Base-by-base conservation (phyloP, 2,888 invertebrate genomes). In the Macrosoma leucophasiata region DNA sequence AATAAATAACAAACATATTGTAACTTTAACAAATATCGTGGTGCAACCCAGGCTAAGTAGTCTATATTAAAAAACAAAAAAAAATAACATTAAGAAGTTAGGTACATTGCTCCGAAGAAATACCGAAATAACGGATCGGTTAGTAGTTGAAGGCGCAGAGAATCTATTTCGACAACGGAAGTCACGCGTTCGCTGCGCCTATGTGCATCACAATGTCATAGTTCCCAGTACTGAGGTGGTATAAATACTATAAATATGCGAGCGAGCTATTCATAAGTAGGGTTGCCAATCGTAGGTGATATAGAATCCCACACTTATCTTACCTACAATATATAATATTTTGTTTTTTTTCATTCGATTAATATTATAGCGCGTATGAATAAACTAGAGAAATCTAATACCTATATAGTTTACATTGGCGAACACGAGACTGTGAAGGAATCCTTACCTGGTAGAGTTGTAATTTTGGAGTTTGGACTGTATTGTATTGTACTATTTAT, bases 111-210 rank as follows among this genome's bases (percentile, higher is more conserved):
- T 12, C 12, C 27, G 19, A 19, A 18, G 9, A 28, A 10, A 13
- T 18, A 27, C 11, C 8, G 13, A 13, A 13, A 29, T 20, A 13
- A 29, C n/a, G n/a, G n/a, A n/a, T n/a, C n/a, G n/a, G n/a, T n/a
- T n/a, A n/a, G n/a, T n/a, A n/a, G n/a, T 9, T 28, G 28, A 13
- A 29, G 20, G 12, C 28, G 20, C 28, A 28, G 11, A 60, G 56
- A 51, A 48, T 72, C 71, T 71, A 74, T 75, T 75, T 78, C 56
- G 63, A 68, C 64, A 64, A 44, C 75, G 77, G 78, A 76, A 76
- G 72, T 78, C 74, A 71, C 75, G 71, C 64, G 69, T 53, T 42
- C 47, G 51, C 58, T 57, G 31, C 33, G 36, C 21, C 33, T 33
- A 27, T 53, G 62, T 50, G 60, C 46, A 71, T 62, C 62, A 59